phyloP scores from a whole-genome alignment of 2,113 vertebrate genomes.

The Clarias gariepinus region DNA sequence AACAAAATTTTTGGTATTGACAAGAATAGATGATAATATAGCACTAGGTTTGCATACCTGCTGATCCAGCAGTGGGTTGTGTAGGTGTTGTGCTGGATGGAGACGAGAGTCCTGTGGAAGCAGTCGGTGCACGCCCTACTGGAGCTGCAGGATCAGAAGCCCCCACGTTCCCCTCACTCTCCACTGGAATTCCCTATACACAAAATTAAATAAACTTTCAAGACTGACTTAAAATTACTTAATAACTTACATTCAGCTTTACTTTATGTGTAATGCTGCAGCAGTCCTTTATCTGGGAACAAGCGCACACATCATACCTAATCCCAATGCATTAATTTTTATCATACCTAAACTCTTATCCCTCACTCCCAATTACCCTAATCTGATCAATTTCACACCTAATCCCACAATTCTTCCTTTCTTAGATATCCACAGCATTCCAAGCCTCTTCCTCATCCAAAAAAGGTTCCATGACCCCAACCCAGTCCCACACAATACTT shows the following conservation, averaged over 20 bases:
- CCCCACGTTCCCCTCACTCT: conserved; percentile 74
- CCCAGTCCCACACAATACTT: not conserved
- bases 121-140: conserved; percentile 56
- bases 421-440: not conserved
- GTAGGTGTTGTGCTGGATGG: conserved; percentile 70
- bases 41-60: not conserved
- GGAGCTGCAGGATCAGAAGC: conserved; percentile 68
- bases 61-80: conserved; percentile 71
- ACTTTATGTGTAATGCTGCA: not conserved
- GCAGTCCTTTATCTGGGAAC: not conserved
- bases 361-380: not conserved
- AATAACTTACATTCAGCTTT: conserved; percentile 28
- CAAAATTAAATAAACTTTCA: not conserved
- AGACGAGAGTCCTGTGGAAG: conserved; percentile 50
- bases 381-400: no score
- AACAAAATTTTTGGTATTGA: no score
- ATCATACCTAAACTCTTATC: not conserved
- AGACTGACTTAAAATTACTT: not conserved
- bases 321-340: not conserved
- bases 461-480: not conserved
- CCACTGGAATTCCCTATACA: conserved; percentile 84
- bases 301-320: not conserved
- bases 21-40: no score
- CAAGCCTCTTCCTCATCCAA: not conserved
- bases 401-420: not conserved